Evolutionary conservation across 2,888 invertebrate species (phyloP).

Genomic region (Volucella inflata): DNA sequence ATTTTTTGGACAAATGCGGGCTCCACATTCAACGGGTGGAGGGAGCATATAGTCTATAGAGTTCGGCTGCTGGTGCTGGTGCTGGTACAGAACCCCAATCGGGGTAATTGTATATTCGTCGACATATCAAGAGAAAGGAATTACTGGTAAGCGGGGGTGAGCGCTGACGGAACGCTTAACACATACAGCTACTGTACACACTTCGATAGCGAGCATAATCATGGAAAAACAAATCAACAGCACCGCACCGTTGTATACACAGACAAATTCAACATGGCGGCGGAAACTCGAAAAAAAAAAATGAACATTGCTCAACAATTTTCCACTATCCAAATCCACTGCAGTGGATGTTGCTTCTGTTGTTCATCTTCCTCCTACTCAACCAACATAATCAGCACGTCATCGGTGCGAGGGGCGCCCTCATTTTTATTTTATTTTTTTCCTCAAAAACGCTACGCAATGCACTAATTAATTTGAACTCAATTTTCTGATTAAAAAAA

Average conservation of each 20-base stretch:
- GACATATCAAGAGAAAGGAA: too few relatives aligned
- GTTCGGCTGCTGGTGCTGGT: too few relatives aligned
- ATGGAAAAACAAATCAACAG: slow-evolving; percentile 72
- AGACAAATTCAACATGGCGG: slow-evolving; percentile 68
- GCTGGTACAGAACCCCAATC: too few relatives aligned
- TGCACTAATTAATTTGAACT: slow-evolving; percentile 60
- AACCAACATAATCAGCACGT: not conserved
- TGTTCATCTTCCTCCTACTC: too few relatives aligned
- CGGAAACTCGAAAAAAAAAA: slow-evolving; percentile 50
- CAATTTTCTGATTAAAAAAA: slow-evolving; percentile 5
- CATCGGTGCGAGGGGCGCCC: not conserved
- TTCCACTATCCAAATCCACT: slow-evolving; percentile 33
- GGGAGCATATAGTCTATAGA: not conserved
- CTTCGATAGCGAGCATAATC: slow-evolving; percentile 56
- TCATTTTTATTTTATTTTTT: slow-evolving; percentile 9
- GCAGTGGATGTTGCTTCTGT: too few relatives aligned
- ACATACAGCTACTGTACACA: slow-evolving; percentile 5
- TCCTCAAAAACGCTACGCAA: not conserved
- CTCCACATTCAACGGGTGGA: slow-evolving; percentile 27
- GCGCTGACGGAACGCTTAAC: slow-evolving; percentile 12
- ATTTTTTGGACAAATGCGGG: slow-evolving; percentile 60
- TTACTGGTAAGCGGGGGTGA: slow-evolving; percentile 3
- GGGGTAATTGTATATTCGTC: too few relatives aligned
- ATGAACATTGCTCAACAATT: slow-evolving; percentile 45
- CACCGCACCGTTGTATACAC: slow-evolving; percentile 16